Base-by-base conservation (phyloP, 2,888 invertebrate species). In the Rhaphigaster nebulosa region DNA sequence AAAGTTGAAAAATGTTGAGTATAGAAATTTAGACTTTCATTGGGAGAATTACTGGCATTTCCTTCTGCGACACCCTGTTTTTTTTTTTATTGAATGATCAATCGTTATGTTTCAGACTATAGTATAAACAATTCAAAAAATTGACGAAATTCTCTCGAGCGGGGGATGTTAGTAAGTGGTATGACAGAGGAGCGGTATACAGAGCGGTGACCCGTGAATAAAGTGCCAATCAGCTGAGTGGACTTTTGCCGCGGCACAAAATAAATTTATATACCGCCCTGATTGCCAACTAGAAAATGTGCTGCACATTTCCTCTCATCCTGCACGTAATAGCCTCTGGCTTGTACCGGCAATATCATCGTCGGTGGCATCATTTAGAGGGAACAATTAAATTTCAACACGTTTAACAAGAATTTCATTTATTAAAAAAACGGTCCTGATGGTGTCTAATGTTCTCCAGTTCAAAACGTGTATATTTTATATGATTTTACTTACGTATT, bases 181-280 rank as follows among this genome's bases (percentile, higher is more conserved):
- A 70, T 70, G 34, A 34, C 34, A 70, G 70, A 70, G 3, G 18
- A 20, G 70, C 6, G 5, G 70, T 34, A 34, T 34, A 34, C 1
- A 5, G 34, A 20, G 18, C 70, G 20, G 34, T 70, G 70, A 70
- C 70, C 70, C 70, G 34, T 70, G 70, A 70, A 70, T 70, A 70
- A 34, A 70, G 29, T 70, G 70, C 70, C 70, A 70, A 70, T 70
- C 70, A 70, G 70, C 70, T 70, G 70, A 70, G 70, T 70, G 34
- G 70, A 70, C 70, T 70, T 70, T 70, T 70, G 34, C 34, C 70
- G 34, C 34, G 34, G 5, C 70, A 34, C 70, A 70, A 70, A 70
- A 70, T 70, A 70, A 70, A 70, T 70, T 70, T 70, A 34, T 70
- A 34, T 34, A 70, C 5, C 70, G 20, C 18, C 70, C 34, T 34